phyloP scores from a whole-genome alignment of 2,888 invertebrate genomes.

The Folsomia candida region DNA sequence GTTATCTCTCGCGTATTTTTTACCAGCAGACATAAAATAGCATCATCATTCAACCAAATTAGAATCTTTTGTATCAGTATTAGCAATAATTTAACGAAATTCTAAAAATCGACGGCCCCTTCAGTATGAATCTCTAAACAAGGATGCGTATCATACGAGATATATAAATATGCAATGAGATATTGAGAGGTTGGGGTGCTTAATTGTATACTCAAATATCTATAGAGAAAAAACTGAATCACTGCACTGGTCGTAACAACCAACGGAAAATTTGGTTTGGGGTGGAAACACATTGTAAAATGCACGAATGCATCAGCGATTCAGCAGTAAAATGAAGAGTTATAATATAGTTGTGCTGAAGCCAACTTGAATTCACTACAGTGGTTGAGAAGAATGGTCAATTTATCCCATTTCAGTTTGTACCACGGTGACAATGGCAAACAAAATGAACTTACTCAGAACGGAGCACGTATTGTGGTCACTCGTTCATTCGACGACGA shows the following conservation, averaged over 20 bases:
- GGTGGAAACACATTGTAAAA: background rate
- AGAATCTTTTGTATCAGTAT: background rate
- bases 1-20: background rate
- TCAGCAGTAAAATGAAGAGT: background rate
- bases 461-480: slow-evolving; percentile 17
- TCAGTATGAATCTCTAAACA: too few species aligned
- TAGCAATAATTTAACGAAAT: too few species aligned
- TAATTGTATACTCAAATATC: too few species aligned
- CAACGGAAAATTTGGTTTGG: background rate
- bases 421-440: slow-evolving; percentile 3
- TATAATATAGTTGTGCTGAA: too few species aligned
- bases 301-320: background rate
- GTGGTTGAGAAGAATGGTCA: background rate
- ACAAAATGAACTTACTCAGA: slow-evolving; percentile 6
- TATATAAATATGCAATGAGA: background rate
- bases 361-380: too few species aligned
- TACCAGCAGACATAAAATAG: background rate
- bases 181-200: background rate
- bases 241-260: too few species aligned
- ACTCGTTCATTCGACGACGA: slow-evolving; percentile 5
- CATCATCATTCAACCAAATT: background rate
- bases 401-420: slow-evolving; percentile 3
- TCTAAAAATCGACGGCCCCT: too few species aligned
- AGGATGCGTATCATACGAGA: background rate
- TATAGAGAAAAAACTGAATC: too few species aligned